Percentiles rank a stretch among this genome's conserved stretches.
Evolutionary conservation across 2,888 invertebrate genomes (phyloP).

Genomic region (Hemaris fuciformis): DNA sequence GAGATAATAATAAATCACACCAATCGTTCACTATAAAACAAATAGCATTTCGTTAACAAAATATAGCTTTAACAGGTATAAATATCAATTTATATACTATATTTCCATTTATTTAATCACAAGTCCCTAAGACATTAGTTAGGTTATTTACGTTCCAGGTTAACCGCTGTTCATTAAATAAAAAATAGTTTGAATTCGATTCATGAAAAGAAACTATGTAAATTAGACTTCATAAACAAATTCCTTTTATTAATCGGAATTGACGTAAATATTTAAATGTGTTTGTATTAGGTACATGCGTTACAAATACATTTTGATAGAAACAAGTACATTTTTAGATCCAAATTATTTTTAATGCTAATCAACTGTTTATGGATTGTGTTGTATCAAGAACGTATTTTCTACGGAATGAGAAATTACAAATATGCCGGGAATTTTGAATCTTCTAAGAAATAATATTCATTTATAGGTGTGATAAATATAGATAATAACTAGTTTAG

Average conservation of each 20-base stretch:
- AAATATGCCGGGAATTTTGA: not conserved
- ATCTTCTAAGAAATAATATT: not conserved
- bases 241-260: too few species aligned
- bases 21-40: slow-evolving; percentile 18
- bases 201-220: too few species aligned
- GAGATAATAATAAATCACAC: not conserved
- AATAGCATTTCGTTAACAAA: slow-evolving; percentile 24
- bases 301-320: too few species aligned
- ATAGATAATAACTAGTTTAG: too few species aligned
- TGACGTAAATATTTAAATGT: too few species aligned
- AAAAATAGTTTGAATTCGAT: too few species aligned
- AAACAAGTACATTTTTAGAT: not conserved
- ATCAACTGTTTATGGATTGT: not conserved
- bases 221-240: too few species aligned
- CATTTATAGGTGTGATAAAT: not conserved
- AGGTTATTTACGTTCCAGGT: slow-evolving; percentile 32
- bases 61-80: not conserved
- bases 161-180: not conserved
- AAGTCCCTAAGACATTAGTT: slow-evolving; percentile 26
- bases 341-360: not conserved
- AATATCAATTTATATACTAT: not conserved
- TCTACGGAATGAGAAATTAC: not conserved
- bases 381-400: not conserved
- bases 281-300: too few species aligned
- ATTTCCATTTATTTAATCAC: slow-evolving; percentile 8